A percentile compares a stretch with the other conserved stretches of the same genome.
Conservation (phyloP, 2,888 invertebrate genomes). For the Aphrophora alni region DNA sequence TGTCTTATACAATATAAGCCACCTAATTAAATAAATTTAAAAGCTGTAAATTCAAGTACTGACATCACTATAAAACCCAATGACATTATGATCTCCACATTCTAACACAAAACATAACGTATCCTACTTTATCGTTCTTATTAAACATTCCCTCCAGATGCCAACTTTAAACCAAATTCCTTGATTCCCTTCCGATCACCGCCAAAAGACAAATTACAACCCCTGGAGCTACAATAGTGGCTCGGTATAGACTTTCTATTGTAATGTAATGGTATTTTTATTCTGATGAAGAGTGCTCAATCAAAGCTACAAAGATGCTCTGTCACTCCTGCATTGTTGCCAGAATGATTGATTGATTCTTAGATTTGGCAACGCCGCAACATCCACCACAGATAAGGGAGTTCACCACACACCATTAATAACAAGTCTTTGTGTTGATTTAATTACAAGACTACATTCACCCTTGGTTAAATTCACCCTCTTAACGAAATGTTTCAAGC, state of each 20-base stretch:
- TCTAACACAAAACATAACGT: neutral
- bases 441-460: neutral
- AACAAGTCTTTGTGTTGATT: slow-evolving; percentile 9
- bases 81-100: too few relatives aligned
- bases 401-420: neutral
- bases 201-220: neutral
- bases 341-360: neutral
- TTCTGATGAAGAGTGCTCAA: slow-evolving; percentile 6
- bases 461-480: neutral
- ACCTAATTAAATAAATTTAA: too few relatives aligned
- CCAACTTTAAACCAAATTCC: neutral
- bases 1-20: too few relatives aligned
- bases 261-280: slow-evolving; percentile 9
- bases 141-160: neutral
- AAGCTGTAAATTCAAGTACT: too few relatives aligned
- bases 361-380: slow-evolving; percentile 1
- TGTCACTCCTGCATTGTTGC: slow-evolving; percentile 6
- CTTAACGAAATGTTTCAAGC: neutral
- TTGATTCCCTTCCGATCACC: neutral
- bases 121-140: neutral
- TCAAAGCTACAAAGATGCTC: slow-evolving; percentile 6
- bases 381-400: neutral
- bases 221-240: neutral
- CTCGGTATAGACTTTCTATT: neutral
- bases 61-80: too few relatives aligned